Percentiles rank a stretch among this genome's conserved stretches.
Conservation (phyloP, 2,113 vertebrate genomes). For the Aptenodytes patagonicus region DNA sequence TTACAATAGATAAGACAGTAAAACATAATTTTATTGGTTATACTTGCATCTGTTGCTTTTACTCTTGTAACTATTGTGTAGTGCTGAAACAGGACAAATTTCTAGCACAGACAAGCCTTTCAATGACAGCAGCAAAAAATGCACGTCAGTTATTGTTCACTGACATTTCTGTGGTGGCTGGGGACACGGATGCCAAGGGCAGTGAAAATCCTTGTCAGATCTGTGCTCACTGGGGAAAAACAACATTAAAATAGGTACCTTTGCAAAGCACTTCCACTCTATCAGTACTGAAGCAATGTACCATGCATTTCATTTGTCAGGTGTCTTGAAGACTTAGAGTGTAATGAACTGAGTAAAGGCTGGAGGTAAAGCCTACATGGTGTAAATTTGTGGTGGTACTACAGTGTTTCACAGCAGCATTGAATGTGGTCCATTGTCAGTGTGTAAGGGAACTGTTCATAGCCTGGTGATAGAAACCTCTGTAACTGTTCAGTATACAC, state of each 20-base stretch:
- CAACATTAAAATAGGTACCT: not conserved
- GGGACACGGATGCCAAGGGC: not conserved
- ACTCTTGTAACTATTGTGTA: not conserved
- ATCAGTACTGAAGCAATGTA: not conserved
- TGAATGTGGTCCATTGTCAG: rapidly evolving
- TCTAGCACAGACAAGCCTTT: not conserved
- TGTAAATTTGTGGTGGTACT: not conserved
- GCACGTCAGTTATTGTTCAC: not conserved
- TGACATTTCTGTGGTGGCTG: not conserved
- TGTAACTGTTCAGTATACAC: no score
- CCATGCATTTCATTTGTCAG: not conserved
- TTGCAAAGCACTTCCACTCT: not conserved
- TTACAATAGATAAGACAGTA: not conserved
- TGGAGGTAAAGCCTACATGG: not conserved
- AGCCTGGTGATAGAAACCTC: not conserved
- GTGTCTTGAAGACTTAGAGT: not conserved
- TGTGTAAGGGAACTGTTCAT: not conserved
- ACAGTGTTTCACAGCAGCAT: not conserved
- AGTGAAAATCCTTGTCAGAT: not conserved
- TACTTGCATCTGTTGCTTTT: not conserved
- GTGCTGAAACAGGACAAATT: not conserved
- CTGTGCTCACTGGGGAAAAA: not conserved
- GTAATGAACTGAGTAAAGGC: not conserved
- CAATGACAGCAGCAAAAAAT: not conserved
- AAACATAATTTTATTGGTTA: not conserved